These are phyloP conservation scores for Cricetomys ansorgei DNA, from an alignment of 2,113 vertebrate genomes.

Conservation along the genomic window DNA sequence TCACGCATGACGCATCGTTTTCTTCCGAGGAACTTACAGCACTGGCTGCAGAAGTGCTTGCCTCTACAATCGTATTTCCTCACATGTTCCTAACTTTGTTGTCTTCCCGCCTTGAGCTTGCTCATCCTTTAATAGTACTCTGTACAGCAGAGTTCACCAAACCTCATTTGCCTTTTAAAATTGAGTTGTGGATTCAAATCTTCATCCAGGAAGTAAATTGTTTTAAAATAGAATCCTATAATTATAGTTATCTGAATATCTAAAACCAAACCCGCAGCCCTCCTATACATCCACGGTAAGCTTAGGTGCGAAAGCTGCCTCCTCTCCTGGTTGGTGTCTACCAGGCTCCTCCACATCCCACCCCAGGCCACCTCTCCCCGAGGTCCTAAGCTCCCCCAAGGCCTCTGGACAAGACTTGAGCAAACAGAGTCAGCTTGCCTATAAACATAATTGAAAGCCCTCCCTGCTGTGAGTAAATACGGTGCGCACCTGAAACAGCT, in stretches of 20 bases:
- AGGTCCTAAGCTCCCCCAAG: not conserved
- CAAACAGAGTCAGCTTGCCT: not conserved
- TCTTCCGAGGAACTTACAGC: not conserved
- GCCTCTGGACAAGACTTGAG: not conserved
- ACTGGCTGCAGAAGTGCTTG: not conserved
- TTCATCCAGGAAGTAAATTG: slow-evolving; percentile 31
- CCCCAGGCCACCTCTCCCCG: not conserved
- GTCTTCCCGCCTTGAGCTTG: not conserved
- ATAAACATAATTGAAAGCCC: not conserved
- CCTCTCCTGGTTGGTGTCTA: not conserved
- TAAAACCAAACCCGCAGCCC: not conserved
- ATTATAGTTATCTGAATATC: not conserved
- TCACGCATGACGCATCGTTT: not conserved
- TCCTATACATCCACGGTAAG: not conserved
- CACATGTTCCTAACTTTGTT: not conserved
- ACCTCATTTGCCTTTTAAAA: slow-evolving; percentile 21
- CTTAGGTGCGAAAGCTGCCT: not conserved
- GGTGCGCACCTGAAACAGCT: not conserved
- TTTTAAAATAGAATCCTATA: slow-evolving; percentile 25
- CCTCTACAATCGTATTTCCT: not conserved
- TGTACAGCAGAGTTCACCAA: slow-evolving; percentile 2
- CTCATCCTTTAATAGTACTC: slow-evolving; percentile 4
- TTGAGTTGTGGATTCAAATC: not conserved
- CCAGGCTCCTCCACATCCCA: not conserved
- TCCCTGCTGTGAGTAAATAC: not conserved